phyloP scores from a whole-genome alignment of 2,797 vertebrate genomes.

The Acipenser ruthenus region DNA sequence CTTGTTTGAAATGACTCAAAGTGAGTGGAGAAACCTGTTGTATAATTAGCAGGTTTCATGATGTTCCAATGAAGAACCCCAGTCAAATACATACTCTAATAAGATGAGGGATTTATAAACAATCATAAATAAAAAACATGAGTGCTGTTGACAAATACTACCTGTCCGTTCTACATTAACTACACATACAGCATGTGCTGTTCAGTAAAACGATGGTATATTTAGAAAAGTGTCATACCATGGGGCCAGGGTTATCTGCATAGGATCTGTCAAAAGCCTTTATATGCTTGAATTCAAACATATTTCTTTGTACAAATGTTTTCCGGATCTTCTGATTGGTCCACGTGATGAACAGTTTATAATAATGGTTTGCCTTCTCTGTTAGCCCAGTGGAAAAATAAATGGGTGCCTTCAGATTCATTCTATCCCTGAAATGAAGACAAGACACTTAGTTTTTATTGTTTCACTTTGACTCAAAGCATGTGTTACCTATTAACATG shows the following conservation, averaged over 20 bases:
- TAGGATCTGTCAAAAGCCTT: slow-evolving; percentile 91
- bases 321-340: slow-evolving; percentile 98
- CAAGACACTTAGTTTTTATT: neutral
- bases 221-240: slow-evolving; percentile 52
- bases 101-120: no score
- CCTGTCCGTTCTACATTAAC: no score
- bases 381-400: slow-evolving; percentile 96
- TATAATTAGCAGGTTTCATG: no score
- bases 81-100: no score
- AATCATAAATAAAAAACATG: no score
- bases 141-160: no score
- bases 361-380: slow-evolving; percentile 96
- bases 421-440: slow-evolving; percentile 73
- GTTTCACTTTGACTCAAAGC: fast-evolving
- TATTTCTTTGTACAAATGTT: slow-evolving; percentile 95
- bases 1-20: no score
- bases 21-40: no score
- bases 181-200: no score
- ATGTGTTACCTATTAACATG: no score
- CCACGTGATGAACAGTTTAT: slow-evolving; percentile 99
- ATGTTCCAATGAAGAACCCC: no score
- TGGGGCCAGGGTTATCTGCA: slow-evolving; percentile 89
- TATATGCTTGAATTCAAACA: slow-evolving; percentile 99
- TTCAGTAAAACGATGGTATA: no score
- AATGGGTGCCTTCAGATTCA: slow-evolving; percentile 95